Conservation (phyloP, 2,113 vertebrate genomes). For the Paracanthobrama guichenoti region DNA sequence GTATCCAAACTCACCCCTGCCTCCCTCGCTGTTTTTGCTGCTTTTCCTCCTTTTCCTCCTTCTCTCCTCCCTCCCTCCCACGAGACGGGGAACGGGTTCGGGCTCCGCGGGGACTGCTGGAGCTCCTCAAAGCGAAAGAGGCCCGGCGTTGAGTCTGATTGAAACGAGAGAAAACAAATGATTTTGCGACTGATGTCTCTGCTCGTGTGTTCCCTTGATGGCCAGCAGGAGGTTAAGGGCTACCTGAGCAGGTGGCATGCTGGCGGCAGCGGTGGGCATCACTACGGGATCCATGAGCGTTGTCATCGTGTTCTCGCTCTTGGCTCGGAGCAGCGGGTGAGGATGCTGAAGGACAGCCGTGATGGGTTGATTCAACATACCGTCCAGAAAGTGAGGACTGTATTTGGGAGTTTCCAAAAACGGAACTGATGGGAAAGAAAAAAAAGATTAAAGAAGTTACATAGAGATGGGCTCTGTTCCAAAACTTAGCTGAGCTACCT, state of each 20-base stretch:
- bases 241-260: conserved; percentile 46
- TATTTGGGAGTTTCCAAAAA: conserved; percentile 91
- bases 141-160: conserved; percentile 70
- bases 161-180: neutral
- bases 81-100: conserved; percentile 88
- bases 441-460: neutral
- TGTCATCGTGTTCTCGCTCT: conserved; percentile 88
- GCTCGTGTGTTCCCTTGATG: neutral
- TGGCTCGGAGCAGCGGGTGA: conserved; percentile 81
- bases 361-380: conserved; percentile 74
- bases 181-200: neutral
- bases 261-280: conserved; percentile 48
- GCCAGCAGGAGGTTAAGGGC: neutral
- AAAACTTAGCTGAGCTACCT: neutral
- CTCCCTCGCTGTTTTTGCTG: conserved; percentile 82
- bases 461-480: neutral
- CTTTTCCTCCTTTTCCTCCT: conserved; percentile 78
- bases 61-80: conserved; percentile 76
- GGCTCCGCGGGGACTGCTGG: conserved; percentile 85
- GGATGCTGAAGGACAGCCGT: conserved; percentile 71
- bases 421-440: conserved; percentile 72
- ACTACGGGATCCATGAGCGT: conserved; percentile 76
- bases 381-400: conserved; percentile 78
- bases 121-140: conserved; percentile 84
- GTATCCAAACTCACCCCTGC: conserved; percentile 70